Percentiles rank a stretch among this genome's conserved stretches.
Evolutionary conservation across 2,113 vertebrate genomes (phyloP).

Genomic region (Eonycteris spelaea): DNA sequence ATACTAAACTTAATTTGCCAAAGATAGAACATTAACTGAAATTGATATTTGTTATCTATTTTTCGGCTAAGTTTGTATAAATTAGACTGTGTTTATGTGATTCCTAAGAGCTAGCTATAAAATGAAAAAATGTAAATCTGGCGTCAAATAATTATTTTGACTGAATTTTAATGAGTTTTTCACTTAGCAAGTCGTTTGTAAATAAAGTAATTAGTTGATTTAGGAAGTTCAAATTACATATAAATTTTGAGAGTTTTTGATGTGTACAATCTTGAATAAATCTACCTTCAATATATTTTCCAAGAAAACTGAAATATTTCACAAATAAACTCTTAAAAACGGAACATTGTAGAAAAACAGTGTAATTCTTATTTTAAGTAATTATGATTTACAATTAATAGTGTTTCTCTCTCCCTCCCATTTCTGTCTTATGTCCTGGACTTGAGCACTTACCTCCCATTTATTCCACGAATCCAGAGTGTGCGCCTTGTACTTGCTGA

Average conservation of each 20-base stretch:
- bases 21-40: background rate
- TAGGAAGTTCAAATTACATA: background rate
- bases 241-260: background rate
- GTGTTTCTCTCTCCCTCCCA: background rate
- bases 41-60: background rate
- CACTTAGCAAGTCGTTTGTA: background rate
- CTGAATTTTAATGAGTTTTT: background rate
- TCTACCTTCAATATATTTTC: background rate
- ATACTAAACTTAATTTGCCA: background rate
- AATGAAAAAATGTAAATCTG: background rate
- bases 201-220: background rate
- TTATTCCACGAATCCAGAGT: background rate
- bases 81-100: background rate
- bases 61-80: background rate
- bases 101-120: background rate
- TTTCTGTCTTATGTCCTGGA: background rate
- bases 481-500: fast-evolving
- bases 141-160: background rate
- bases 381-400: background rate
- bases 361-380: background rate
- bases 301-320: background rate
- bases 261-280: background rate
- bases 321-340: background rate
- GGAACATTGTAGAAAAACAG: background rate
- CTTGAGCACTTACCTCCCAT: conserved; percentile 71